Evolutionary conservation across 1,140 invertebrate genomes (phyloP), one percentile per base, ranked within the genome.

Genomic region (Drosophila kohkoa): DNA sequence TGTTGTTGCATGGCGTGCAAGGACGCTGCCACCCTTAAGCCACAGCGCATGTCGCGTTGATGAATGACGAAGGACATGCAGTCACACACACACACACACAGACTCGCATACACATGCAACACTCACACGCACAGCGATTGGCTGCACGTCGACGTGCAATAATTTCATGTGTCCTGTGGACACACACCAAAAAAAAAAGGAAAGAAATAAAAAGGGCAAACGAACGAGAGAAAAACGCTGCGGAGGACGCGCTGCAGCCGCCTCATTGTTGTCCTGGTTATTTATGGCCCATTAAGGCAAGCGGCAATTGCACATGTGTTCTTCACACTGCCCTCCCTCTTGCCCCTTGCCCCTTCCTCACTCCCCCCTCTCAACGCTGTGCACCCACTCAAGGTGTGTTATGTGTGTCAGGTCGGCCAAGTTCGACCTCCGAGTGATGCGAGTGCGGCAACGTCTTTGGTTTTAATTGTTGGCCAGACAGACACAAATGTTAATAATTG

Each of bases 281-380:
- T 88, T 88, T 89, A 88, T 88, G 78, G 78, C 75, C 85, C 85
- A 88, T 88, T 88, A 88, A 89, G 85, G 83, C 83, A 83, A 88
- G 85, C 81, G 83, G 85, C 85, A 89, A 83, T 89, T 89, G 85
- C 85, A 88, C 85, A 88, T 89, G 85, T 89, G 85, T 89, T 88
- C 81, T 89, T 89, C 77, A 81, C 85, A 88, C 85, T 72, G 5
- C 63, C 69, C 35, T 54, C 43, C 3, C 28, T 13, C 3, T 38
- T 13, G 46, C 20, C 20, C 13, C 13, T 49, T 49, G 5, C 59
- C 62, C 3, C n/a, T 7, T 8, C 16, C 11, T 38, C 38, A 5
- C 16, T 51, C 48, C 30, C 60, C 38, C 35, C 35, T 41, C 11
- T 1, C 35, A n/a, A n/a, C 35, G 1, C 7, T 41, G 7, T 35